A percentile compares a stretch with the other conserved stretches of the same genome.
Conservation (phyloP, 2,797 vertebrate species). For the Phylloscopus collybita region DNA sequence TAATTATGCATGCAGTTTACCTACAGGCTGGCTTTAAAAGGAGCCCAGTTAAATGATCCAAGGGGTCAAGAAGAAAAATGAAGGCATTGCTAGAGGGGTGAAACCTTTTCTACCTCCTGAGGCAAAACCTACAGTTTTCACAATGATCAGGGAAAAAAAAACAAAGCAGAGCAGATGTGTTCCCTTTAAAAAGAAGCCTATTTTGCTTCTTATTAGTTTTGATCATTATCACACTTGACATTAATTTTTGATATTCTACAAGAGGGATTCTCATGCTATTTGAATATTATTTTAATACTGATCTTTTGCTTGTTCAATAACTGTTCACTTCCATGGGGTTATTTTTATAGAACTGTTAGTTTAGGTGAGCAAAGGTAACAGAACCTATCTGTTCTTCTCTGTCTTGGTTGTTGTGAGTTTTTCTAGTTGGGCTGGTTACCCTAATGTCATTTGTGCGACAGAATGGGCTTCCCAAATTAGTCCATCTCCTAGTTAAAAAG, state of each 20-base stretch:
- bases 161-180: constrained; percentile 12
- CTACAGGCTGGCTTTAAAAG: constrained; percentile 30
- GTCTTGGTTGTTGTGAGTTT: neutral
- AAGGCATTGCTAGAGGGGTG: constrained; percentile 6
- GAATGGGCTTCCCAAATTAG: neutral
- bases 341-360: neutral
- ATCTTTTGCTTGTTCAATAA: neutral
- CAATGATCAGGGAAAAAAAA: neutral
- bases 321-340: neutral
- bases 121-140: constrained; percentile 10
- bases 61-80: constrained; percentile 37
- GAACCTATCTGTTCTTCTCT: neutral
- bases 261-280: neutral
- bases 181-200: neutral
- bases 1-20: constrained; percentile 50
- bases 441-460: neutral
- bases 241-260: neutral
- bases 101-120: constrained; percentile 28
- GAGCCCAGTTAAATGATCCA: constrained; percentile 42
- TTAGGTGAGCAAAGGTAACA: neutral
- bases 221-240: neutral
- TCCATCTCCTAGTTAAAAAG: neutral
- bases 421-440: neutral
- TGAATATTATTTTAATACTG: neutral
- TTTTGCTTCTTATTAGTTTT: neutral